A percentile compares a stretch with the other conserved stretches of the same genome.
These are phyloP conservation scores for Diarsia brunnea DNA, from an alignment of 2,888 invertebrate species.

Conservation along the genomic window DNA sequence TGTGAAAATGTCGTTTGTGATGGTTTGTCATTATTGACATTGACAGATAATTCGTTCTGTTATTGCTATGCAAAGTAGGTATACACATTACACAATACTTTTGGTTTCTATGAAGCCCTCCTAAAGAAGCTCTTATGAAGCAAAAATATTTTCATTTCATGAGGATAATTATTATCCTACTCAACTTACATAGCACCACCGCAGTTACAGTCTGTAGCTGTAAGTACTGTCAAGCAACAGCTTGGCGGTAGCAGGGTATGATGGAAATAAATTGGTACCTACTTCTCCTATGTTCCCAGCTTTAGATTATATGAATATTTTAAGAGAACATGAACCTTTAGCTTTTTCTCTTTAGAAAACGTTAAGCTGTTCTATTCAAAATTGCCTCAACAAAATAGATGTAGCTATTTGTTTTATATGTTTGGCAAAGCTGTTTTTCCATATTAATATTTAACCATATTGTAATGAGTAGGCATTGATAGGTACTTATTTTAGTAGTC, in stretches of 20 bases:
- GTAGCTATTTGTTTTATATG: neutral
- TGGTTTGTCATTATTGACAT: slow-evolving; percentile 29
- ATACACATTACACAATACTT: too few relatives aligned
- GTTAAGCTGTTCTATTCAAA: neutral
- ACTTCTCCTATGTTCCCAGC: too few relatives aligned
- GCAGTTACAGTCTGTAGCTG: neutral
- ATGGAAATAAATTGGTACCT: neutral
- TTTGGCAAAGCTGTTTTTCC: neutral
- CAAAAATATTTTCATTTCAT: too few relatives aligned
- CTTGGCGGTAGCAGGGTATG: neutral
- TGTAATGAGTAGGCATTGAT: neutral
- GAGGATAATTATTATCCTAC: neutral
- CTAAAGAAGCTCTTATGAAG: too few relatives aligned
- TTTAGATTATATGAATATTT: too few relatives aligned
- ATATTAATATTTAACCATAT: neutral
- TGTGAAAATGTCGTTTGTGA: slow-evolving; percentile 13
- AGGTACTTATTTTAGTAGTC: neutral
- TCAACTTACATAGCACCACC: neutral
- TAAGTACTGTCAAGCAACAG: neutral
- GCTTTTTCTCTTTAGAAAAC: neutral
- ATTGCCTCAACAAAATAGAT: neutral
- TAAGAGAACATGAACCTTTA: neutral
- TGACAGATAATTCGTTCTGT: slow-evolving; percentile 41
- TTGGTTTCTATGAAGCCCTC: too few relatives aligned
- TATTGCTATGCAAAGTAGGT: neutral